A percentile compares a stretch with the other conserved stretches of the same genome.
Evolutionary conservation across 2,888 invertebrate genomes (phyloP).

Genomic region (Pachydiplax longipennis): DNA sequence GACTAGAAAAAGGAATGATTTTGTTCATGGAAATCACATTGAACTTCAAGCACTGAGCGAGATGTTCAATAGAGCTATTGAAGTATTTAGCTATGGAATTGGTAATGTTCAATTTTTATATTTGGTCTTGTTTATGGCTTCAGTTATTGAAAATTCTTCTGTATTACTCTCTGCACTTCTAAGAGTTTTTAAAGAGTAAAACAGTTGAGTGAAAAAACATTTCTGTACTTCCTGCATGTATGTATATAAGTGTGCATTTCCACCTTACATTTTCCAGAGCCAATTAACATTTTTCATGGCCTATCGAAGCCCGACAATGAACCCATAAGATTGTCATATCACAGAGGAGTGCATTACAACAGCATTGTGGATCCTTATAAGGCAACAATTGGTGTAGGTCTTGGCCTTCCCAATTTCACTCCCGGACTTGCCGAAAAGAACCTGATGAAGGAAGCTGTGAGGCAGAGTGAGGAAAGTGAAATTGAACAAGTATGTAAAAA

Average conservation of each 20-base stretch:
- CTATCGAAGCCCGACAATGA: constrained; percentile 77
- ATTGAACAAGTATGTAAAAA: constrained; percentile 72
- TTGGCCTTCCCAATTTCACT: constrained; percentile 82
- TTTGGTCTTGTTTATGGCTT: neutral
- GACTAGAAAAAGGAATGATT: constrained; percentile 77
- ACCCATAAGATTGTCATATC: constrained; percentile 85
- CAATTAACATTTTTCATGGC: constrained; percentile 86
- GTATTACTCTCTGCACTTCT: neutral
- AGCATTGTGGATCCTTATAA: constrained; percentile 86
- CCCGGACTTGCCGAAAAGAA: constrained; percentile 77
- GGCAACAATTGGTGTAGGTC: constrained; percentile 80
- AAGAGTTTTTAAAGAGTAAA: neutral
- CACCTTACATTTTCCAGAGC: constrained; percentile 65
- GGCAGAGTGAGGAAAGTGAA: constrained; percentile 79
- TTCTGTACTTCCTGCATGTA: too few relatives aligned
- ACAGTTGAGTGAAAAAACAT: too few relatives aligned
- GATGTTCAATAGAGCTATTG: constrained; percentile 86
- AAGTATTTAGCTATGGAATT: constrained; percentile 81
- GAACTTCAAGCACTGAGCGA: constrained; percentile 92
- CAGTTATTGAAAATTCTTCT: neutral
- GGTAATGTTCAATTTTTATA: constrained; percentile 60
- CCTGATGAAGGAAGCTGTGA: constrained; percentile 75
- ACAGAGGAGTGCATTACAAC: constrained; percentile 87
- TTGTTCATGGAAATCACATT: constrained; percentile 88
- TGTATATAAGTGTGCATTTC: neutral